These are phyloP conservation scores for Acomys russatus DNA, from an alignment of 2,797 vertebrate genomes.

Conservation along the genomic window DNA sequence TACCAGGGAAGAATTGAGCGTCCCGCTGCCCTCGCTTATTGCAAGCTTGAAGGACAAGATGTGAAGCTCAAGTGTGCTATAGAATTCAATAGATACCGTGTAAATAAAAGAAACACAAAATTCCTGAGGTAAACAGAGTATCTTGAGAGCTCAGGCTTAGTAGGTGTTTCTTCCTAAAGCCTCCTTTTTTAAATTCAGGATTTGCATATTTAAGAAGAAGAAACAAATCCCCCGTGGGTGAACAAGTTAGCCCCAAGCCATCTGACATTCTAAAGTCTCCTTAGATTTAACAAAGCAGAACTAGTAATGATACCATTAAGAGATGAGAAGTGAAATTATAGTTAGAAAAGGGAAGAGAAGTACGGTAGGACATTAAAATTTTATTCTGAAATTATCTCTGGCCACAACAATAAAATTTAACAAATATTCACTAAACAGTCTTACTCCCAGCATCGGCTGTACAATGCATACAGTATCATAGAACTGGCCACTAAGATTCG, in stretches of 20 bases:
- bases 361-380: slow-evolving; percentile 92
- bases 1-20: neutral
- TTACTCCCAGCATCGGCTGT: slow-evolving; percentile 95
- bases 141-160: slow-evolving; percentile 6
- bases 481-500: slow-evolving; percentile 95
- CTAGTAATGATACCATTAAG: slow-evolving; percentile 60
- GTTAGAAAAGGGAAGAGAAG: slow-evolving; percentile 86
- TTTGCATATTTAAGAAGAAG: neutral
- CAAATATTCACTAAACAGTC: slow-evolving; percentile 98
- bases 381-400: slow-evolving; percentile 96
- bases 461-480: slow-evolving; percentile 98
- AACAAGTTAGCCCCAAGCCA: neutral
- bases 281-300: slow-evolving; percentile 34
- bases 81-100: neutral
- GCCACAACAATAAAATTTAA: slow-evolving; percentile 99
- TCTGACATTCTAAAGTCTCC: slow-evolving; percentile 24
- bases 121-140: neutral
- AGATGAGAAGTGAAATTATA: slow-evolving; percentile 68
- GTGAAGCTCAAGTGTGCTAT: neutral
- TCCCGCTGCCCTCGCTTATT: neutral
- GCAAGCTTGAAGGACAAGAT: neutral
- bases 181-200: neutral
- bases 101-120: slow-evolving; percentile 1
- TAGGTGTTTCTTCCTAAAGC: slow-evolving; percentile 40
- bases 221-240: neutral